These are phyloP conservation scores for Chymomyza amoena DNA, from an alignment of 2,888 invertebrate genomes.

Conservation along the genomic window DNA sequence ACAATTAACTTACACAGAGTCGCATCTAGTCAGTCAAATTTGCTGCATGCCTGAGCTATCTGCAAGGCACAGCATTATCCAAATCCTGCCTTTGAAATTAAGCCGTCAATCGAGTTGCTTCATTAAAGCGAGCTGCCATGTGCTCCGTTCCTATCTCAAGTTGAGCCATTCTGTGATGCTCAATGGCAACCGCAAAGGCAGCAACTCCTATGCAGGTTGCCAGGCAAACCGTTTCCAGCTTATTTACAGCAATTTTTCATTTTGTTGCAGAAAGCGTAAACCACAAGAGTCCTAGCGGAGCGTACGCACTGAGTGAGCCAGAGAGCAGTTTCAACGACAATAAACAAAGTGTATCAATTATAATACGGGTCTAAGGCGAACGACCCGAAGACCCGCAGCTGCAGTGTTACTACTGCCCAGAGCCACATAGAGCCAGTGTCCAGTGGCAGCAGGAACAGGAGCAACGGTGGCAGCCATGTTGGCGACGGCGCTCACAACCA, in stretches of 20 bases:
- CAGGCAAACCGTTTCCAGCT: conserved; percentile 28
- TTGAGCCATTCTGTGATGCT: conserved; percentile 46
- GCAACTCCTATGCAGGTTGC: background rate
- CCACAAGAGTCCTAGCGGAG: conserved; percentile 41
- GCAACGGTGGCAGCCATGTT: conserved; percentile 47
- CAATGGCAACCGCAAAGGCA: background rate
- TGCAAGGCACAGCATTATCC: conserved; percentile 25
- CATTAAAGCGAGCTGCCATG: conserved; percentile 40
- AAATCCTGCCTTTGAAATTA: conserved; percentile 5
- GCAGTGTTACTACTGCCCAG: conserved; percentile 16
- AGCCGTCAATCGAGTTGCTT: conserved; percentile 8
- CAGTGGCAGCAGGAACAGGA: conserved; percentile 5
- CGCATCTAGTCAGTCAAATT: too few relatives aligned
- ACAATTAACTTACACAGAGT: too few relatives aligned
- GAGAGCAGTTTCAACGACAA: conserved; percentile 20
- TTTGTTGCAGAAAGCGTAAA: conserved; percentile 53
- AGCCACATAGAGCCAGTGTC: conserved; percentile 12
- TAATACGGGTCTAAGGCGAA: conserved; percentile 57
- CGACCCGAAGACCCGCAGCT: conserved; percentile 21
- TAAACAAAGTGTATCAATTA: conserved; percentile 70
- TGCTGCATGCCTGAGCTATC: background rate
- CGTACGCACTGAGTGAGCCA: conserved; percentile 10
- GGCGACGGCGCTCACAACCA: conserved; percentile 66
- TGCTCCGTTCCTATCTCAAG: background rate
- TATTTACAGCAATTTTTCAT: conserved; percentile 55